Evolutionary conservation across 64 coral and sea anemone species (phyloP).

Genomic region (Pachyseris speciosa): DNA sequence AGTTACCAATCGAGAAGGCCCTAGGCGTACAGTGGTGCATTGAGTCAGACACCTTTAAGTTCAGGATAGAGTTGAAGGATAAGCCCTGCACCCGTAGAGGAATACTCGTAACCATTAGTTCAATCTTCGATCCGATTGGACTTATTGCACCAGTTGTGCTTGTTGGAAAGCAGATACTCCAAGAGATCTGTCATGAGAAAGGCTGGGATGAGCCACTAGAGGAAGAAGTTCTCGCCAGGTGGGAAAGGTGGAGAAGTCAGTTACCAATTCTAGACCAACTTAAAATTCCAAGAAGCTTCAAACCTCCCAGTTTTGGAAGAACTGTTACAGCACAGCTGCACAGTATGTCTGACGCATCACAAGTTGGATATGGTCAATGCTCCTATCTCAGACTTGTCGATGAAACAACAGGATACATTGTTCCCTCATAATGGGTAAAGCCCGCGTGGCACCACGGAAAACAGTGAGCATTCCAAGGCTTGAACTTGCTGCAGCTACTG

Average conservation of each 20-base stretch:
- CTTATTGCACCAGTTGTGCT: constrained; percentile 53
- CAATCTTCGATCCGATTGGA: constrained; percentile 43
- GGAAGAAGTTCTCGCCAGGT: too few species aligned
- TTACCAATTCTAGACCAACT: not conserved
- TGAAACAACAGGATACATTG: constrained; percentile 48
- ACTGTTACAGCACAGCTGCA: too few species aligned
- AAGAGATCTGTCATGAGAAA: too few species aligned
- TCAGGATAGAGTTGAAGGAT: constrained; percentile 40
- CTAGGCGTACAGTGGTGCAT: constrained; percentile 56
- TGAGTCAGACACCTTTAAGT: constrained; percentile 48
- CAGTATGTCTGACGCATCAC: too few species aligned
- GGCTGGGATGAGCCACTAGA: too few species aligned
- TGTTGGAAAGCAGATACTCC: constrained; percentile 59
- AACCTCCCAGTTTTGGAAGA: too few species aligned
- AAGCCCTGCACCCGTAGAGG: constrained; percentile 45
- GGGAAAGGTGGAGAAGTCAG: constrained; percentile 35
- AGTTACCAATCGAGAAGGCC: constrained; percentile 10
- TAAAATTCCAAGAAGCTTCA: not conserved
- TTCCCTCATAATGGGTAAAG: constrained; percentile 30
- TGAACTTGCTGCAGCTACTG: constrained; percentile 48
- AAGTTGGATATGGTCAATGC: too few species aligned
- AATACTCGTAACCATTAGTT: constrained; percentile 38
- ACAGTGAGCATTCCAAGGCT: constrained; percentile 50
- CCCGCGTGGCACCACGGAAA: constrained; percentile 14
- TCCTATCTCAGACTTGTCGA: constrained; percentile 21